Percentiles rank a stretch among this genome's conserved stretches.
Conservation (phyloP, 2,888 invertebrate genomes). For the Archips xylosteana region DNA sequence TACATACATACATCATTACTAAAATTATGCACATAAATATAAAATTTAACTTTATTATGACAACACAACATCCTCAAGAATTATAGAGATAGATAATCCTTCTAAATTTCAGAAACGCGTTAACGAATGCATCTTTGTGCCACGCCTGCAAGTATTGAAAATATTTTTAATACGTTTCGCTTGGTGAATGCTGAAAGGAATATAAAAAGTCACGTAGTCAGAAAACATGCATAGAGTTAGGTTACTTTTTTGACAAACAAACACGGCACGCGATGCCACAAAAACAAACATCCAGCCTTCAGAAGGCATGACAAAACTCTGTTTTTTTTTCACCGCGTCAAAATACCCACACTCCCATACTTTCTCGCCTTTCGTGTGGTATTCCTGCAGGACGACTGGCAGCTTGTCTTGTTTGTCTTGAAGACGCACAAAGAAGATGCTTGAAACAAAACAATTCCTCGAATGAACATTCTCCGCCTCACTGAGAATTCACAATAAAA, state of each 20-base stretch:
- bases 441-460: conserved; percentile 29
- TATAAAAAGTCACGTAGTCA: conserved; percentile 4
- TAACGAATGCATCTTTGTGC: no score
- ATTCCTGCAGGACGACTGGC: conserved; percentile 15
- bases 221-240: conserved; percentile 8
- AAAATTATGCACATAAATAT: no score
- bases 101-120: no score
- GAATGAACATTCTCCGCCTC: conserved; percentile 28
- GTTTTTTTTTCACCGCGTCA: conserved; percentile 15
- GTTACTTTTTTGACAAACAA: conserved; percentile 21
- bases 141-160: background rate
- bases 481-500: conserved; percentile 24
- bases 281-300: conserved; percentile 13
- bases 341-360: conserved; percentile 27
- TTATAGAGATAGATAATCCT: no score
- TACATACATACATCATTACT: no score
- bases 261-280: conserved; percentile 11
- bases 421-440: conserved; percentile 25
- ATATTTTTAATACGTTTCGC: background rate
- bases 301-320: conserved; percentile 9
- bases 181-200: background rate
- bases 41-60: no score
- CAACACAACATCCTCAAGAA: no score
- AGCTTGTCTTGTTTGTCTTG: conserved; percentile 23
- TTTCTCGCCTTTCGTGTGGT: conserved; percentile 29